Base-by-base conservation (phyloP, 2,888 invertebrate genomes). In the Epistrophe grossulariae region DNA sequence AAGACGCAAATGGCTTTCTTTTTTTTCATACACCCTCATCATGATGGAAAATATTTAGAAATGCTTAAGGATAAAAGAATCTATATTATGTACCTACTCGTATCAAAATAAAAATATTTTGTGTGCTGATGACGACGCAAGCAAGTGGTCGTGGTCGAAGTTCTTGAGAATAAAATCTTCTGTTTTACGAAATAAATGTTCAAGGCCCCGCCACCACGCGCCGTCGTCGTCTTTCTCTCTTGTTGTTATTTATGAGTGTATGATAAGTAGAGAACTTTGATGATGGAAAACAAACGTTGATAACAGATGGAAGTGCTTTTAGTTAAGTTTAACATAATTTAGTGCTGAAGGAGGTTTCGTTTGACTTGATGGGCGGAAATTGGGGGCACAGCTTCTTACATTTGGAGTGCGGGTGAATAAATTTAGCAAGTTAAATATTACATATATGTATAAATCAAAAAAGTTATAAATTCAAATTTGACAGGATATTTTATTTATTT, bases 231-330 rank as follows among this genome's bases (percentile, higher is more conserved):
- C 24, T 24, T 3, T 1, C 31, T 55, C 3, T 73, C 60, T 28
- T 62, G 66, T 19, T 50, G 52, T 70, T 77, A 78, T 77, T 70
- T 79, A 64, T 73, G 71, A 74, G 73, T 73, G 60, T 59, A 70
- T 70, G 68, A 73, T 78, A 81, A 78, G 81, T 50, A 68, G 79
- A 73, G 72, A 70, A 50, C 28, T 76, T 62, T 78, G 77, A 74
- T 48, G 70, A 84, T 71, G 57, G 71, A 79, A 57, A 79, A 84
- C 48, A 35, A 24, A 57, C 35, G 76, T 52, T 13, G 52, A 77
- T 72, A 77, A 73, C 72, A 78, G 68, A 70, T 62, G 72, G 60
- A 45, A 77, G 55, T 60, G 57, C 70, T 43, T 76, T 81, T 45
- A 45, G 28, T 43, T 35, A 48, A 74, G 71, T 72, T 80, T 52